phyloP scores from a whole-genome alignment of 2,888 invertebrate genomes.

The Hypomecis punctinalis region DNA sequence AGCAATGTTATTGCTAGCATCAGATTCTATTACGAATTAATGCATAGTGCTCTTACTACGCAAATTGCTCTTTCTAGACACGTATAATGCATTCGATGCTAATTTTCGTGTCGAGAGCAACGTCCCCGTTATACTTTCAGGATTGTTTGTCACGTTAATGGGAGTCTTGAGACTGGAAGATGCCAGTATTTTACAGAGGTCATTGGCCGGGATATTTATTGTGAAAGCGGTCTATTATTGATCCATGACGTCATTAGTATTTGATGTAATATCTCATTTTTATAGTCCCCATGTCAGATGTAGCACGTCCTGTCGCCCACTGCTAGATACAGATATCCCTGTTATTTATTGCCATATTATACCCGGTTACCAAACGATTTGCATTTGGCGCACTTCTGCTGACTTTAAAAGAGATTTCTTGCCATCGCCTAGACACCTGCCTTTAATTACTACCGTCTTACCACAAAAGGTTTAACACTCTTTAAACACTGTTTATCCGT shows the following conservation, averaged over 20 bases:
- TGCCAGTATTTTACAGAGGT: slow-evolving; percentile 5
- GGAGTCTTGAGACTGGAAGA: slow-evolving; percentile 31
- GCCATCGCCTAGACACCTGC: too few relatives aligned
- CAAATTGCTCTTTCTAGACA: slow-evolving; percentile 25
- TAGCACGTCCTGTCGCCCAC: too few relatives aligned
- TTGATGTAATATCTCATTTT: slow-evolving; percentile 1
- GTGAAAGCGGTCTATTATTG: not conserved
- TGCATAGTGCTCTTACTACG: not conserved
- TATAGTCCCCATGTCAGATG: too few relatives aligned
- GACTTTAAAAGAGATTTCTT: too few relatives aligned
- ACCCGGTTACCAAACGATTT: too few relatives aligned
- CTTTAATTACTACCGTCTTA: too few relatives aligned
- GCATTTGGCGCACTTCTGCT: too few relatives aligned
- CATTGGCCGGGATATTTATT: not conserved
- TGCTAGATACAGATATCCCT: too few relatives aligned
- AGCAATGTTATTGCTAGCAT: not conserved
- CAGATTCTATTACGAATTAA: slow-evolving; percentile 5
- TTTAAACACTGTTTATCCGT: too few relatives aligned
- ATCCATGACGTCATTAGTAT: slow-evolving; percentile 11
- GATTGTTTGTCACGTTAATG: slow-evolving; percentile 39
- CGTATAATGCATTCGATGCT: slow-evolving; percentile 40
- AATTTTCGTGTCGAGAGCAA: slow-evolving; percentile 44
- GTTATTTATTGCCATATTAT: too few relatives aligned
- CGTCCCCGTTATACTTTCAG: slow-evolving; percentile 34
- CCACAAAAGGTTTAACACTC: too few relatives aligned